phyloP scores from a whole-genome alignment of 2,113 vertebrate genomes.

The Mormyrus lacerda region DNA sequence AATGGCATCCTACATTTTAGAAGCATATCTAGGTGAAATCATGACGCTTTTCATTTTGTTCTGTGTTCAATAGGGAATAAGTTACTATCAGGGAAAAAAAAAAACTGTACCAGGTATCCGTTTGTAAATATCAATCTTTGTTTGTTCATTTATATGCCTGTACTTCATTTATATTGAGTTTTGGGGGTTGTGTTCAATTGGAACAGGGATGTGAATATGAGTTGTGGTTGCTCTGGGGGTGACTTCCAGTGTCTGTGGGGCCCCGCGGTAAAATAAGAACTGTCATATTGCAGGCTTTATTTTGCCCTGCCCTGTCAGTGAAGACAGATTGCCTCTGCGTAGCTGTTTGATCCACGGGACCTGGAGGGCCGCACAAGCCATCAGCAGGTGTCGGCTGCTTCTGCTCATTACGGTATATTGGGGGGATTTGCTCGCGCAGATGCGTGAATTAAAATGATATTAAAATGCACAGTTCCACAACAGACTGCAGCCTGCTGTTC shows the following conservation, averaged over 20 bases:
- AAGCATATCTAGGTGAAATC: conserved; percentile 59
- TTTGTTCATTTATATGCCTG: conserved; percentile 64
- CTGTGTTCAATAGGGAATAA: conserved; percentile 46
- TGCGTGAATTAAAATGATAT: conserved; percentile 22
- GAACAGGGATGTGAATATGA: conserved; percentile 19
- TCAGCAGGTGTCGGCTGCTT: conserved; percentile 12
- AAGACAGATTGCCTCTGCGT: conserved; percentile 47
- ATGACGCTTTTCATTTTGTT: conserved; percentile 48
- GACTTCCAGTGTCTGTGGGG: conserved; percentile 12
- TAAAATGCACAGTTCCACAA: conserved; percentile 19
- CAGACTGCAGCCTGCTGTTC: conserved; percentile 16
- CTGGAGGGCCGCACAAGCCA: conserved; percentile 22
- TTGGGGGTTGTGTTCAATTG: conserved; percentile 18
- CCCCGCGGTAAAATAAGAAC: conserved; percentile 41
- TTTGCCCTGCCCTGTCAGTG: conserved; percentile 39
- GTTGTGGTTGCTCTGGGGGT: conserved; percentile 27
- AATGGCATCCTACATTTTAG: conserved; percentile 61
- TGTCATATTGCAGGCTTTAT: conserved; percentile 31
- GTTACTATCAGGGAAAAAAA: not conserved
- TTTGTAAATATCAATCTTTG: conserved; percentile 60
- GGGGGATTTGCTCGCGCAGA: conserved; percentile 18
- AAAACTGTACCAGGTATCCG: conserved; percentile 40
- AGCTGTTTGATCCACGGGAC: conserved; percentile 49
- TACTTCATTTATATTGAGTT: conserved; percentile 53
- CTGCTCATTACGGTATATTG: conserved; percentile 34